Conservation (phyloP, 1,140 invertebrate genomes). For the Micrasema minimum region DNA sequence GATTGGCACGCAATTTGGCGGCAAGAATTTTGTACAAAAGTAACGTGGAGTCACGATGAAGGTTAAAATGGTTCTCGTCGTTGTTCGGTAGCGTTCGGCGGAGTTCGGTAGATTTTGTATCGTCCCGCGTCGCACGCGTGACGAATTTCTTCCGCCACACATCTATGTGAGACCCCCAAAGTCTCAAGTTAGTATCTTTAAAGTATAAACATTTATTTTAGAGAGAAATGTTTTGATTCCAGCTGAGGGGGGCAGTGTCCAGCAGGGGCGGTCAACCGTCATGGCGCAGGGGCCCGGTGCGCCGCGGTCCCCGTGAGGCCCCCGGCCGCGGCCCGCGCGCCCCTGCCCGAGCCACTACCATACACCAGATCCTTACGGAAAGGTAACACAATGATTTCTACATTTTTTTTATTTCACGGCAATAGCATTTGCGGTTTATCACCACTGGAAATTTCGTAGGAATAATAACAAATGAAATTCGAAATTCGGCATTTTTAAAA, state of each 20-base stretch:
- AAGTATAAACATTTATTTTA: neutral
- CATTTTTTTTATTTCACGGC: neutral
- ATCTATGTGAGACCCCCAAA: neutral
- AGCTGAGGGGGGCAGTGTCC: slow-evolving; percentile 31
- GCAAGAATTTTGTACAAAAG: too few species aligned
- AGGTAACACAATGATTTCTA: slow-evolving; percentile 24
- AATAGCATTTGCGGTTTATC: too few species aligned
- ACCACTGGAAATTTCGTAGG: too few species aligned
- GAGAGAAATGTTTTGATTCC: neutral
- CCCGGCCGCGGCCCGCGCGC: slow-evolving; percentile 45
- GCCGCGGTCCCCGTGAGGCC: slow-evolving; percentile 46
- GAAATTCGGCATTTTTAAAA: too few species aligned
- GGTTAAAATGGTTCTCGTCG: too few species aligned
- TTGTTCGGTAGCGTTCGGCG: too few species aligned
- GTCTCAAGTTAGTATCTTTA: neutral
- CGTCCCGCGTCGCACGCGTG: too few species aligned
- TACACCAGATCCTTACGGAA: slow-evolving; percentile 38
- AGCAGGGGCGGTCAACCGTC: slow-evolving; percentile 35
- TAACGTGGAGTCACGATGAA: too few species aligned
- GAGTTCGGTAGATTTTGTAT: neutral
- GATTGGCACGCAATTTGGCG: too few species aligned
- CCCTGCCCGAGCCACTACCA: slow-evolving; percentile 38
- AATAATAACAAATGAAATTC: too few species aligned
- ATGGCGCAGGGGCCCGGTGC: slow-evolving; percentile 39
- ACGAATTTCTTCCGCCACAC: neutral